Base-by-base conservation (phyloP, 2,113 vertebrate genomes). In the Microcebus ravelobensis region DNA sequence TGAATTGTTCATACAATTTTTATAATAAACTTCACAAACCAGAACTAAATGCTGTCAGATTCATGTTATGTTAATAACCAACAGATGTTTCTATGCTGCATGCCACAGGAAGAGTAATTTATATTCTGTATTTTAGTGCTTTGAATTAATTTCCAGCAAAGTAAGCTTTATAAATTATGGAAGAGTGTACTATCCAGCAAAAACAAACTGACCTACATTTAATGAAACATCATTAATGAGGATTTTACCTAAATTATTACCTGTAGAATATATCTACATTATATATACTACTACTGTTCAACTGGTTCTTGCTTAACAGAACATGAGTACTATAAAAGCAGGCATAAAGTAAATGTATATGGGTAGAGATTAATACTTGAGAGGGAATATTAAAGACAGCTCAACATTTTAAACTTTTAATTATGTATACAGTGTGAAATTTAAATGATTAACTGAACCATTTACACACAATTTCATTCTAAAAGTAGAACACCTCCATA, bases 41-140 rank as follows among this genome's bases (percentile, higher is more conserved):
- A 89, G 65, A 94, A 94, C 80, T 55, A 81, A 96, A 86, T 86
- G 74, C 59, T 93, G 76, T 48, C 81, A 74, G n/a, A 88, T 97
- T 97, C 45, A 34, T 81, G 55, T 94, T 90, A 70, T 1, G 0
- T 71, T 97, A 82, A 93, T 61, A 65, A 3, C 14, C 17, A 92
- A 39, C 77, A 96, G 67, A 73, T 96, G 48, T 36, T 90, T 14
- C 65, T 83, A 52, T 68, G 15, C 15, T 86, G 83, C 67, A 1
- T 5, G 5, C 34, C 79, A 45, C 31, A 77, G 76, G 92, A 93
- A 2, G 10, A 86, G 57, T 92, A 76, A 70, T 74, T 57, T 88
- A 45, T 34, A 94, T 8, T 4, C 20, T 96, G 55, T 95, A 50
- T 39, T 82, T 48, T 23, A 31, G 45, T 21, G 5, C 59, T 87